phyloP scores from a whole-genome alignment of 1,140 invertebrate genomes.

The Papilio aristodemus region DNA sequence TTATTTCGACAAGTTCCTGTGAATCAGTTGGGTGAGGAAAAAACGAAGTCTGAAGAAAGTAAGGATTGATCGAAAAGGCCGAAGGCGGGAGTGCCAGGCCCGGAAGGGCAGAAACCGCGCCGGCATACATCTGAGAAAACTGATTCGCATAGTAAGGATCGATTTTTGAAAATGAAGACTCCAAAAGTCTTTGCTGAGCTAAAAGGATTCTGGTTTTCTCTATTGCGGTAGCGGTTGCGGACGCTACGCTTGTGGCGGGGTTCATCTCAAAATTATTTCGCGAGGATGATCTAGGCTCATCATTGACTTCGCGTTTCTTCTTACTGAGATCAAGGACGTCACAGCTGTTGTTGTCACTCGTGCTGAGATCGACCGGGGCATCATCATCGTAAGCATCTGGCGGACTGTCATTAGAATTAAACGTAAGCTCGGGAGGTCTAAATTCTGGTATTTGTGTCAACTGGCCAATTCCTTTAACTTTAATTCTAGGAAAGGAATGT shows the following conservation, averaged over 20 bases:
- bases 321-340: slow-evolving; percentile 94
- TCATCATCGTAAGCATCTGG: slow-evolving; percentile 76
- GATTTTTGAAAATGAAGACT: slow-evolving; percentile 77
- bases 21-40: slow-evolving; percentile 81
- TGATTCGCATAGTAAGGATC: slow-evolving; percentile 82
- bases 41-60: slow-evolving; percentile 82
- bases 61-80: slow-evolving; percentile 78
- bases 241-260: slow-evolving; percentile 49
- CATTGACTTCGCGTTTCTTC: slow-evolving; percentile 82
- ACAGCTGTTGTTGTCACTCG: slow-evolving; percentile 78
- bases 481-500: slow-evolving; percentile 79
- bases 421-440: slow-evolving; percentile 68
- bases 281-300: slow-evolving; percentile 62
- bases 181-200: slow-evolving; percentile 83
- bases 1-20: slow-evolving; percentile 83
- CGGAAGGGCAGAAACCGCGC: slow-evolving; percentile 73
- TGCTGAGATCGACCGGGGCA: slow-evolving; percentile 87
- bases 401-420: slow-evolving; percentile 58
- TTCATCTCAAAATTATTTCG: slow-evolving; percentile 71
- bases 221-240: slow-evolving; percentile 57
- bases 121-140: slow-evolving; percentile 80
- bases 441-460: slow-evolving; percentile 81
- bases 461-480: slow-evolving; percentile 83
- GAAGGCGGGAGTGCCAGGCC: slow-evolving; percentile 80
- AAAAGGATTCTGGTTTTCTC: slow-evolving; percentile 80